A percentile compares a stretch with the other conserved stretches of the same genome.
These are phyloP conservation scores for Tyrannus savana DNA, from an alignment of 2,113 vertebrate species.

Conservation along the genomic window DNA sequence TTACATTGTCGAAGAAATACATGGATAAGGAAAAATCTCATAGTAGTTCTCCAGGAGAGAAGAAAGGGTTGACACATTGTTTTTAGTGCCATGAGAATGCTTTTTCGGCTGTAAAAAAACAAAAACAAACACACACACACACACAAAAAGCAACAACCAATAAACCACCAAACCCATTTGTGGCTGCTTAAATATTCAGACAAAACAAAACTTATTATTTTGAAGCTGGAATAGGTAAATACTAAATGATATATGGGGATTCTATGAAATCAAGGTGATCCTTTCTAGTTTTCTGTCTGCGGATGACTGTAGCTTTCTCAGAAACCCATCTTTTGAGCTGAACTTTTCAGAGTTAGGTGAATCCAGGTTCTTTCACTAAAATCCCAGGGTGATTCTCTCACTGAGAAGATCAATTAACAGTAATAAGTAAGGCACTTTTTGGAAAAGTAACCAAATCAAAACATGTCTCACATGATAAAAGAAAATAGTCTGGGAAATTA, in stretches of 20 bases:
- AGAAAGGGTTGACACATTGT: not conserved
- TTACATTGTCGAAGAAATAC: not conserved
- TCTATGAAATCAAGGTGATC: not conserved
- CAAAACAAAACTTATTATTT: not conserved
- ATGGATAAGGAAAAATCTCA: not conserved
- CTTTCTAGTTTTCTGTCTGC: not conserved
- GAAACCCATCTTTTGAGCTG: not conserved
- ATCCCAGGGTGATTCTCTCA: not conserved
- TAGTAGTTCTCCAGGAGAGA: not conserved
- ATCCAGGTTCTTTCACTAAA: not conserved
- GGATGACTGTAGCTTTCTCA: not conserved
- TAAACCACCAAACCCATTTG: not conserved
- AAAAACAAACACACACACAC: too few species aligned
- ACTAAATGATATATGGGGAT: not conserved
- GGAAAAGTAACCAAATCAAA: not conserved
- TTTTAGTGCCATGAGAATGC: not conserved
- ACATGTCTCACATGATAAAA: not conserved
- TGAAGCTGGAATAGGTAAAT: not conserved
- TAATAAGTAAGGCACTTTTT: not conserved
- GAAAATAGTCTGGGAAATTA: not conserved
- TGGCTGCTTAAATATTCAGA: not conserved
- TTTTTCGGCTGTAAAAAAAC: not conserved
- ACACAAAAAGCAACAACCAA: not conserved
- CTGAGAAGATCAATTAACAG: not conserved
- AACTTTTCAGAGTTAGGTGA: not conserved